These are phyloP conservation scores for Phrynocephalus guinanensis DNA, from an alignment of 2,797 vertebrate genomes.

Conservation along the genomic window DNA sequence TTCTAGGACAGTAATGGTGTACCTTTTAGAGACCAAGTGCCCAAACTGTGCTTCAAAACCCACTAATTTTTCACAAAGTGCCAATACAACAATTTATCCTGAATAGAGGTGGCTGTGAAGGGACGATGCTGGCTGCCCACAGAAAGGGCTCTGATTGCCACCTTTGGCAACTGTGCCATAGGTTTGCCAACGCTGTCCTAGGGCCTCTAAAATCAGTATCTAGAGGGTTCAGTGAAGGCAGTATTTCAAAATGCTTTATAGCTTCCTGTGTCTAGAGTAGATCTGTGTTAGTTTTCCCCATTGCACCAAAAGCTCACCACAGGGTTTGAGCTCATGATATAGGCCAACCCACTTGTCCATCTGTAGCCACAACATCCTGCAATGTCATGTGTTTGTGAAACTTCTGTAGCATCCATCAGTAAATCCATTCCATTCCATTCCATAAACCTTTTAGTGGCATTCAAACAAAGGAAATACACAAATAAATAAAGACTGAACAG, in stretches of 20 bases:
- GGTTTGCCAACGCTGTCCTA: not conserved
- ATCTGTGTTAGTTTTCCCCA: not conserved
- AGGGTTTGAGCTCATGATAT: conserved; percentile 6
- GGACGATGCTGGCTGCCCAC: too few relatives aligned
- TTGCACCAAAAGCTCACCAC: not conserved
- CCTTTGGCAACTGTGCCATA: too few relatives aligned
- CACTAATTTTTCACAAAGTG: too few relatives aligned
- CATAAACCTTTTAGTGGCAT: too few relatives aligned
- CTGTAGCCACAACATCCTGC: not conserved
- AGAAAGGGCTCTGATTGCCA: too few relatives aligned
- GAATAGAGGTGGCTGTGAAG: too few relatives aligned
- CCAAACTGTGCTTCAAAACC: too few relatives aligned
- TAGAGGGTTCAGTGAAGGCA: conserved; percentile 38
- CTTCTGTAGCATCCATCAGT: not conserved
- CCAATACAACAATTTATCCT: too few relatives aligned
- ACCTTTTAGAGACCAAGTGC: too few relatives aligned
- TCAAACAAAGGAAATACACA: too few relatives aligned
- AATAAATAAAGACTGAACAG: too few relatives aligned
- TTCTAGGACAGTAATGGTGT: not conserved
- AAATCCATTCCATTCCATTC: not conserved
- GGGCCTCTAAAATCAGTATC: conserved; percentile 41
- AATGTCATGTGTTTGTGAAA: not conserved
- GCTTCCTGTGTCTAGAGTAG: conserved; percentile 8
- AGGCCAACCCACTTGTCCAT: not conserved
- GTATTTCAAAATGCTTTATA: conserved; percentile 36